These are phyloP conservation scores for Elachura formosa DNA, from an alignment of 2,113 vertebrate genomes.

Conservation along the genomic window DNA sequence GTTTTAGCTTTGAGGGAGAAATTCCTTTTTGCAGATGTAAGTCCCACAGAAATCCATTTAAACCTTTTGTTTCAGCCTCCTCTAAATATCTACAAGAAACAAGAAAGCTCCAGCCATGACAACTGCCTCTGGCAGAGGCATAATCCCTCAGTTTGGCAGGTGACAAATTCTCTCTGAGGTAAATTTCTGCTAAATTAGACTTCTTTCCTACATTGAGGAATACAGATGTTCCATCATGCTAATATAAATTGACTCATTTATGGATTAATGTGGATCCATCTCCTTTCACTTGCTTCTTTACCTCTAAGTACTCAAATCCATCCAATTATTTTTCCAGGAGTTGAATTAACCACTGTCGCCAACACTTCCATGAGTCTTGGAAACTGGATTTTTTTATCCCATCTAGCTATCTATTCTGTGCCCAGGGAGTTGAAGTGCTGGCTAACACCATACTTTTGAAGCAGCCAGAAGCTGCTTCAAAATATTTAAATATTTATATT, in stretches of 20 bases:
- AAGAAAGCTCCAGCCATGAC: background rate
- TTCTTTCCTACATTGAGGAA: background rate
- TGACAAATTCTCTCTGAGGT: background rate
- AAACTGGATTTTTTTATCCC: background rate
- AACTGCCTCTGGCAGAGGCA: background rate
- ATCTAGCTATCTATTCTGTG: background rate
- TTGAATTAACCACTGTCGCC: background rate
- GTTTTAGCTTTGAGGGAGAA: background rate
- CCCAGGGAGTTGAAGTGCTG: background rate
- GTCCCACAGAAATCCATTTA: background rate
- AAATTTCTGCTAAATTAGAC: background rate
- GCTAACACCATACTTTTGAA: background rate
- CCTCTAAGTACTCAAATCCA: background rate
- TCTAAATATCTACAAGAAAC: background rate
- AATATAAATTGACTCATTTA: background rate
- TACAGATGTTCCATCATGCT: background rate
- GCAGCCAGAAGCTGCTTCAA: background rate
- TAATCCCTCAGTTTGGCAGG: background rate
- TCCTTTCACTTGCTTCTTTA: background rate
- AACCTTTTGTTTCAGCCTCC: background rate
- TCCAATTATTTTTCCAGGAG: background rate
- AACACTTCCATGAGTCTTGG: background rate
- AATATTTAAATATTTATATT: no score
- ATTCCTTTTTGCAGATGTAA: background rate
- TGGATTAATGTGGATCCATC: background rate